Evolutionary conservation across 2,888 invertebrate species (phyloP).

Genomic region (Diplazon laetatorius): DNA sequence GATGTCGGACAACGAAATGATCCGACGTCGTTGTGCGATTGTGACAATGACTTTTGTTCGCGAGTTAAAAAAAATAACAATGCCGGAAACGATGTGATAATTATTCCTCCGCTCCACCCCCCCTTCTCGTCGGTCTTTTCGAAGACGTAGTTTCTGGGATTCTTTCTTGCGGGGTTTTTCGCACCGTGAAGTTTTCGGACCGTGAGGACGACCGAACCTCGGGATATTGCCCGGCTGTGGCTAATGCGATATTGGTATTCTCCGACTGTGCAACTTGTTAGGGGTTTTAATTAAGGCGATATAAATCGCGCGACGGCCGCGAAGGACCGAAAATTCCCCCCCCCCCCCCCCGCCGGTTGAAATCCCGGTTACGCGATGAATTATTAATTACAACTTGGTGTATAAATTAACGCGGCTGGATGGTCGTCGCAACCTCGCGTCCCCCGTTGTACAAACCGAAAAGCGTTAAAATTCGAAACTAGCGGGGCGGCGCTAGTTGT

Average conservation of each 20-base stretch:
- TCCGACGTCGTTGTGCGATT: background rate
- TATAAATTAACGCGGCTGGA: slow-evolving; percentile 78
- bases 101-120: slow-evolving; percentile 67
- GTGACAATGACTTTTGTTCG: background rate
- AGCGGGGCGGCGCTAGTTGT: slow-evolving; percentile 74
- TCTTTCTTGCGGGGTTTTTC: slow-evolving; percentile 33
- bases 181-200: slow-evolving; percentile 52
- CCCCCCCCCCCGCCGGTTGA: slow-evolving; percentile 29
- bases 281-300: slow-evolving; percentile 81
- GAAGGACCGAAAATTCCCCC: slow-evolving; percentile 55
- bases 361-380: slow-evolving; percentile 73
- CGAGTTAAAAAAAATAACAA: slow-evolving; percentile 35
- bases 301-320: slow-evolving; percentile 77
- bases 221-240: slow-evolving; percentile 68
- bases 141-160: slow-evolving; percentile 39
- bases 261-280: slow-evolving; percentile 80
- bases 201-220: slow-evolving; percentile 34
- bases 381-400: slow-evolving; percentile 81
- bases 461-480: slow-evolving; percentile 77
- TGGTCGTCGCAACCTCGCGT: slow-evolving; percentile 46
- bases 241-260: slow-evolving; percentile 81
- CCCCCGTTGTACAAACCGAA: slow-evolving; percentile 61
- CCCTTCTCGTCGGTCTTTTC: no score
- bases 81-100: slow-evolving; percentile 65
- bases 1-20: background rate